phyloP scores from a whole-genome alignment of 2,888 invertebrate species.

The Phasia obesa region DNA sequence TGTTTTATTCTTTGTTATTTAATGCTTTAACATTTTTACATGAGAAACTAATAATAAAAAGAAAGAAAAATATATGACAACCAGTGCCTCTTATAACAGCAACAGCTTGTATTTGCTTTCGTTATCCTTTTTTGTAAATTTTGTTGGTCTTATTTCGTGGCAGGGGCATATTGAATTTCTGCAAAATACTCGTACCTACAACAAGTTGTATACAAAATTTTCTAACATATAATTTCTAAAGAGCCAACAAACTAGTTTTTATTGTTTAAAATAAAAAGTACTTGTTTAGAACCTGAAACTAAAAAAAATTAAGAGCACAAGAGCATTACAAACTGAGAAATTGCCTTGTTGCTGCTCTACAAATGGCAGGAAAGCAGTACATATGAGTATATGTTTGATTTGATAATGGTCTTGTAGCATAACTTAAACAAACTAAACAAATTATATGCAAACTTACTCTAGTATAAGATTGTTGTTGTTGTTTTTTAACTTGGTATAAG shows the following conservation, averaged over 20 bases:
- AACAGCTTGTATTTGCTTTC: constrained; percentile 59
- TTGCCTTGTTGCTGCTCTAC: not conserved
- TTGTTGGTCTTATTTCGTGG: constrained; percentile 2
- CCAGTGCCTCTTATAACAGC: constrained; percentile 17
- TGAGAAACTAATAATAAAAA: constrained; percentile 3
- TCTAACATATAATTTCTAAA: constrained; percentile 28
- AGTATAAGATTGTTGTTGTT: too few species aligned
- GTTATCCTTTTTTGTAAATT: constrained; percentile 48
- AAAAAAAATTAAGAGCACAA: constrained; percentile 17
- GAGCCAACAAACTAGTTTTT: constrained; percentile 54
- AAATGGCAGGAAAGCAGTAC: not conserved
- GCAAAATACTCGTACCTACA: constrained; percentile 4
- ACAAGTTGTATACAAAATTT: constrained; percentile 37
- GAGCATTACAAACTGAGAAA: not conserved
- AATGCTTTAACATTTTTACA: constrained; percentile 39
- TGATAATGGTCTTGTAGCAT: not conserved
- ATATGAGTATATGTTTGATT: not conserved
- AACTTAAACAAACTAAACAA: not conserved
- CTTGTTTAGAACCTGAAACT: not conserved
- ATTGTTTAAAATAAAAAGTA: constrained; percentile 32
- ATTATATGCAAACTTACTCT: too few species aligned
- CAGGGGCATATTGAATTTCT: constrained; percentile 60
- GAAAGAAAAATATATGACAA: constrained; percentile 11
- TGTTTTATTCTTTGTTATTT: constrained; percentile 9
- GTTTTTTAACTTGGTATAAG: too few species aligned